These are phyloP conservation scores for Azorinus chamasolen DNA, from an alignment of 2,888 invertebrate species.

Conservation along the genomic window DNA sequence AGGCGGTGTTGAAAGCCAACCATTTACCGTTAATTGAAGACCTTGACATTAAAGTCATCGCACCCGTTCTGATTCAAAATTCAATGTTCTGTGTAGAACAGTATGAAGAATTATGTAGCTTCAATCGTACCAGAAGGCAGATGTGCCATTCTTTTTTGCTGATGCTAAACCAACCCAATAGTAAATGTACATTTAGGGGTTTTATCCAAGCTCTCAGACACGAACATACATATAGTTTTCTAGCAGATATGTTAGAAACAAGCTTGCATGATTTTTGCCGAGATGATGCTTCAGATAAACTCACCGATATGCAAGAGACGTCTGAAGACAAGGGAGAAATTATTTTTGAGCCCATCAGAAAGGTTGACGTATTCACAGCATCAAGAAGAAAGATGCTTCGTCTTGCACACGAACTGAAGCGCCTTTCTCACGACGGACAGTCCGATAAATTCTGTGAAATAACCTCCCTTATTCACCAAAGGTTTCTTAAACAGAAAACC, in stretches of 20 bases:
- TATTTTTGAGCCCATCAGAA: constrained; percentile 19
- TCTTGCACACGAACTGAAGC: constrained; percentile 18
- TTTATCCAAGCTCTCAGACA: constrained; percentile 6
- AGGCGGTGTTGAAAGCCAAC: too few relatives aligned
- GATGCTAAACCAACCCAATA: background rate
- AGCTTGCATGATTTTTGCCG: too few relatives aligned
- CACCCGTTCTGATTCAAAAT: too few relatives aligned
- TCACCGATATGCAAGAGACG: background rate
- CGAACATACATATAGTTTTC: too few relatives aligned
- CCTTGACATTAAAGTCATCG: too few relatives aligned
- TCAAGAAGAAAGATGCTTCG: constrained; percentile 2
- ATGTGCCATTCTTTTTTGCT: background rate
- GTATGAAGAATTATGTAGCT: background rate
- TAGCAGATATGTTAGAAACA: too few relatives aligned
- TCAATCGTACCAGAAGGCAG: background rate
- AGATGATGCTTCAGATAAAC: too few relatives aligned
- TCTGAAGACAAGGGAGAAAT: background rate
- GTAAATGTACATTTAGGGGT: constrained; percentile 8
- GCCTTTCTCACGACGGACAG: constrained; percentile 26
- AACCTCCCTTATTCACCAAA: constrained; percentile 7
- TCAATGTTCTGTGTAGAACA: too few relatives aligned
- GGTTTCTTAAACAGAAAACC: constrained; percentile 5
- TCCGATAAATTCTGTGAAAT: constrained; percentile 4
- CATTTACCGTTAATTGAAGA: too few relatives aligned
- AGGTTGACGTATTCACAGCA: constrained; percentile 16